Conservation (phyloP, 2,113 vertebrate genomes). For the Leucoraja erinaceus region DNA sequence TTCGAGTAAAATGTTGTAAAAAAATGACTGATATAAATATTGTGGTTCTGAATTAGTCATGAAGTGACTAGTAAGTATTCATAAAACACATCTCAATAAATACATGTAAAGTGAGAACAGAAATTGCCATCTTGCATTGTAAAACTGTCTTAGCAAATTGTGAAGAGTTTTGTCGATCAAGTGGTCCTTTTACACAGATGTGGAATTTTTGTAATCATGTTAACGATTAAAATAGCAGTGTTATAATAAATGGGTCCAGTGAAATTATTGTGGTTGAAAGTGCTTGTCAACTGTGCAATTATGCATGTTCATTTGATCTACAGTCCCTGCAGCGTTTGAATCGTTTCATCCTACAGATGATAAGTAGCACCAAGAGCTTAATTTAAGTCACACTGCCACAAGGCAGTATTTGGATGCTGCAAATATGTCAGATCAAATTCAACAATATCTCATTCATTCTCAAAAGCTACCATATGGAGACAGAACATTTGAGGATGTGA, state of each 20-base stretch:
- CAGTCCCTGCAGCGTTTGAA: not conserved
- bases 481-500: not conserved
- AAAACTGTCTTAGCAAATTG: slow-evolving; percentile 24
- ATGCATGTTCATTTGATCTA: slow-evolving; percentile 4
- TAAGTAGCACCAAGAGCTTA: not conserved
- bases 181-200: slow-evolving; percentile 11
- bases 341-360: not conserved
- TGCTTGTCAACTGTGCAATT: not conserved
- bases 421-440: not conserved
- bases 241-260: not conserved
- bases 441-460: not conserved
- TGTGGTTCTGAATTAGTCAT: slow-evolving; percentile 31
- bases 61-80: slow-evolving; percentile 1
- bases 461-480: not conserved
- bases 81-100: not conserved
- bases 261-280: not conserved
- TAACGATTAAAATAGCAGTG: slow-evolving; percentile 13
- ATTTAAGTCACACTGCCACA: not conserved
- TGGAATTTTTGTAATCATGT: slow-evolving; percentile 25
- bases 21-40: slow-evolving; percentile 25
- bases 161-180: slow-evolving; percentile 3
- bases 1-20: slow-evolving; percentile 5
- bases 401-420: not conserved
- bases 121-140: slow-evolving; percentile 14
- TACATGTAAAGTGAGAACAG: not conserved